phyloP scores from a whole-genome alignment of 2,888 invertebrate species.

The Microplitis deprimator region DNA sequence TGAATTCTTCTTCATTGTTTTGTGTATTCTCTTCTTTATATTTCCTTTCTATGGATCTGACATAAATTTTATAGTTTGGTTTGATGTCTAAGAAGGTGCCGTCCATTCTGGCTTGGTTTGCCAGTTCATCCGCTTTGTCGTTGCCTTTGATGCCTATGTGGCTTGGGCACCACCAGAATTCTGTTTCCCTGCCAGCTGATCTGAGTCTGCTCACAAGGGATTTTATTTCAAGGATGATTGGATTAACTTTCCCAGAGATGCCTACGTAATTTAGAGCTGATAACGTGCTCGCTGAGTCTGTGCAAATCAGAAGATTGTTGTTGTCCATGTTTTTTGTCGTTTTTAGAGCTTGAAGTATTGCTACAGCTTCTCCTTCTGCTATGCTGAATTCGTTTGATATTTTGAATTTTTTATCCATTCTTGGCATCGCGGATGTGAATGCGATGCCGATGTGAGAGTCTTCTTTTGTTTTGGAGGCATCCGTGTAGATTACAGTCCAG shows the following conservation, averaged over 20 bases:
- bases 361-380: conserved; percentile 16
- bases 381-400: neutral
- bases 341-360: conserved; percentile 14
- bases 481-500: neutral
- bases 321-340: neutral
- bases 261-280: neutral
- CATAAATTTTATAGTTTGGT: neutral
- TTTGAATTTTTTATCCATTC: conserved; percentile 12
- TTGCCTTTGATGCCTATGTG: neutral
- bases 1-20: neutral
- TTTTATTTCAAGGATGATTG: conserved; percentile 1
- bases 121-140: neutral
- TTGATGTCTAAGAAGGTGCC: neutral
- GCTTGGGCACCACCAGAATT: too few relatives aligned
- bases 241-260: neutral
- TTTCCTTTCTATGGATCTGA: neutral
- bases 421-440: neutral
- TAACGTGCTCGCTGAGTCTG: neutral
- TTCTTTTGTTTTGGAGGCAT: conserved; percentile 12
- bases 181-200: neutral
- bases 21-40: neutral
- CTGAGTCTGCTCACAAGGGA: neutral
- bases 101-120: neutral
- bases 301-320: neutral
- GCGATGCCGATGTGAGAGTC: neutral